A percentile compares a stretch with the other conserved stretches of the same genome.
phyloP scores from a whole-genome alignment of 2,113 vertebrate species.

The Pomatostomus ruficeps region DNA sequence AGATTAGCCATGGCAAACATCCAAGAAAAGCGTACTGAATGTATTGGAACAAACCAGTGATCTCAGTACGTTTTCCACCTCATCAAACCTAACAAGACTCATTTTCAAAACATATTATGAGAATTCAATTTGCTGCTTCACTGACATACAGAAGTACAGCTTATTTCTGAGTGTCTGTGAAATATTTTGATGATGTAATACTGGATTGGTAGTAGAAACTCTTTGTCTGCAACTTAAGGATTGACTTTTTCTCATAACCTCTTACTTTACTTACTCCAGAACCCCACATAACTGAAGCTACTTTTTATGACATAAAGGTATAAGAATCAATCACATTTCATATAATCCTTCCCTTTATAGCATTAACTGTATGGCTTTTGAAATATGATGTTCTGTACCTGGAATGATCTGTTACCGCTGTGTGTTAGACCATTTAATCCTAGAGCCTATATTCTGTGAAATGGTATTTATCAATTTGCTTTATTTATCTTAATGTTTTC shows the following conservation, averaged over 20 bases:
- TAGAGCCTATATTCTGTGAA: neutral
- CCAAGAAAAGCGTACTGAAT: conserved; percentile 71
- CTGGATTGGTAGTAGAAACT: neutral
- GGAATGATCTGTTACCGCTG: neutral
- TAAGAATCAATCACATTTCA: conserved; percentile 1
- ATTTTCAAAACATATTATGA: conserved; percentile 78
- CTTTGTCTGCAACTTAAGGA: conserved; percentile 60
- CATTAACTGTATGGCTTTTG: neutral
- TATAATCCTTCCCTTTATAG: neutral
- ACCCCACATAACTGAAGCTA: neutral
- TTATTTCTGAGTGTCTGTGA: conserved; percentile 54
- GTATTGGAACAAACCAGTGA: conserved; percentile 77
- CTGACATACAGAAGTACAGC: conserved; percentile 64
- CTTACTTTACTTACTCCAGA: conserved; percentile 5
- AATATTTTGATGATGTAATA: conserved; percentile 38
- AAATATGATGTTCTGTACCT: neutral
- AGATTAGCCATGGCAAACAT: conserved; percentile 78
- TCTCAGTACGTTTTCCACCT: conserved; percentile 78
- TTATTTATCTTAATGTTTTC: conserved; percentile 27
- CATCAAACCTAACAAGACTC: conserved; percentile 81
- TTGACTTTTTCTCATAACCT: conserved; percentile 29
- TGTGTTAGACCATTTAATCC: neutral
- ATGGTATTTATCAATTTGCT: conserved; percentile 31
- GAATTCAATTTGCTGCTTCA: conserved; percentile 88
- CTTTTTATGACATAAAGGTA: neutral